Percentiles rank a stretch among this genome's conserved stretches.
Conservation (phyloP, 2,888 invertebrate genomes). For the Morinoia aosen region DNA sequence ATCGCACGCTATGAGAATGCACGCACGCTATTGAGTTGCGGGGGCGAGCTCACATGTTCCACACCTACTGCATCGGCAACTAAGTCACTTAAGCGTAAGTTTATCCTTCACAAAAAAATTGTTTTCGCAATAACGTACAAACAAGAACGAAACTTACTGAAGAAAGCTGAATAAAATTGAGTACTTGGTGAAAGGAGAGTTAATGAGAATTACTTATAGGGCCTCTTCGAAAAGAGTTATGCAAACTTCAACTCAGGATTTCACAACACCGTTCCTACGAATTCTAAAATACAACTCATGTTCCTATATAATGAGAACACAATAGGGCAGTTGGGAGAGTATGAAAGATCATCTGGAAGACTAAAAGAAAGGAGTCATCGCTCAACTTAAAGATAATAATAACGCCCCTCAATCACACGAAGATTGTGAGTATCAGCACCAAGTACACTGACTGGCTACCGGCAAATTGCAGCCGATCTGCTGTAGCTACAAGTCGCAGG, state of each 20-base stretch:
- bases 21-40: neutral
- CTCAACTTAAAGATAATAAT: neutral
- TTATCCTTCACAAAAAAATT: neutral
- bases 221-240: neutral
- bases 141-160: neutral
- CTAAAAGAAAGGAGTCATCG: neutral
- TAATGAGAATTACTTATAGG: neutral
- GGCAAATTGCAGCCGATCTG: neutral
- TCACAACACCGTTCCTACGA: neutral
- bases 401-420: neutral
- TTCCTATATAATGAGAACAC: neutral
- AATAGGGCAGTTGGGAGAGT: neutral
- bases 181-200: neutral
- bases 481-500: neutral
- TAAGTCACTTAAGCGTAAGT: too few relatives aligned
- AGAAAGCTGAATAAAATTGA: neutral
- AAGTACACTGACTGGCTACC: neutral
- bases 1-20: neutral
- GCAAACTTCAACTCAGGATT: neutral
- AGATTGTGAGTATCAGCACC: neutral
- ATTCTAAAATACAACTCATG: neutral
- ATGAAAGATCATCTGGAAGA: neutral
- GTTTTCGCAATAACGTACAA: neutral
- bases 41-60: neutral
- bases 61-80: neutral